Evolutionary conservation across 64 coral and sea anemone genomes (phyloP).

Genomic region (Porites lutea): DNA sequence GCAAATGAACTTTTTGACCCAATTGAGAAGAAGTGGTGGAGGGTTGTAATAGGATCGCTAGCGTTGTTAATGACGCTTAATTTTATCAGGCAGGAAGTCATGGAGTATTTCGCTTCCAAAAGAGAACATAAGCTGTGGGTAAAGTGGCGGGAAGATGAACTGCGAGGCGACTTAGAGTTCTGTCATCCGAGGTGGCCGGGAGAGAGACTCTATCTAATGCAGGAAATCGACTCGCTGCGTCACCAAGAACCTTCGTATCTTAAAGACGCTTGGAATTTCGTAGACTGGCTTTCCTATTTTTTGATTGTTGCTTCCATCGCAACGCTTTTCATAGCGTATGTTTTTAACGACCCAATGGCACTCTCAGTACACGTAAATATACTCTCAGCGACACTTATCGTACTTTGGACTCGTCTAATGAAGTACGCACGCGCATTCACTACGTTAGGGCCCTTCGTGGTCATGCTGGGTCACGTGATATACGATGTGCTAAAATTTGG

Average conservation of each 20-base stretch:
- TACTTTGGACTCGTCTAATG: conserved; percentile 87
- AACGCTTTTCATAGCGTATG: conserved; percentile 62
- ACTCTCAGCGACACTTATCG: conserved; percentile 79
- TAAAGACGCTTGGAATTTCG: conserved; percentile 92
- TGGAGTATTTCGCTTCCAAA: conserved; percentile 83
- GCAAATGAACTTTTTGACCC: conserved; percentile 68
- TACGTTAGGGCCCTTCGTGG: conserved; percentile 85
- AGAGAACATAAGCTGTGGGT: conserved; percentile 90
- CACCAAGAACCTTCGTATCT: conserved; percentile 85
- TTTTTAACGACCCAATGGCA: conserved; percentile 18
- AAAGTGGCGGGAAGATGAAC: conserved; percentile 81
- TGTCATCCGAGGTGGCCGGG: conserved; percentile 99
- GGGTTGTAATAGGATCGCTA: conserved; percentile 60
- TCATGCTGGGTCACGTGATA: conserved; percentile 91
- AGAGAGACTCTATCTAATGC: conserved; percentile 88
- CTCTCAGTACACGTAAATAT: conserved; percentile 75
- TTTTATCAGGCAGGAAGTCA: conserved; percentile 82
- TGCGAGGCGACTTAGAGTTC: conserved; percentile 87
- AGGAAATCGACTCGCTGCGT: conserved; percentile 82
- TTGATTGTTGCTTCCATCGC: conserved; percentile 80
- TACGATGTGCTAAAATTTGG: conserved; percentile 89
- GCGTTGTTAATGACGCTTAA: conserved; percentile 86
- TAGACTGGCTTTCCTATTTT: conserved; percentile 90
- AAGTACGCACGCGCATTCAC: conserved; percentile 93
- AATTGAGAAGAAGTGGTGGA: conserved; percentile 89